Conservation (phyloP, 2,113 vertebrate genomes). For the Melanocharis versteri region DNA sequence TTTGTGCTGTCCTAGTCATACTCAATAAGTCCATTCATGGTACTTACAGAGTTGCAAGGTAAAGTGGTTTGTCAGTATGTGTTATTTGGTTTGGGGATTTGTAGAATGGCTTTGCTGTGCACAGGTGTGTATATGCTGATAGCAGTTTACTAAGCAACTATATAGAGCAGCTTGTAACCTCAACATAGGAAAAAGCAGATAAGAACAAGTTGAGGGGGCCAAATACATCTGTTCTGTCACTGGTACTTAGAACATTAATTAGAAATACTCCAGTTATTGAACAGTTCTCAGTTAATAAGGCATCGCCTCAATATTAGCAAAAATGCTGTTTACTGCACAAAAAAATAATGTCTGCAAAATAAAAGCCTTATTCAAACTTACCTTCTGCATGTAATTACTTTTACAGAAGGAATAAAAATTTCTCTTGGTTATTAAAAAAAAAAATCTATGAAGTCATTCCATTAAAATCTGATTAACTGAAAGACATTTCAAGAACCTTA, state of each 20-base stretch:
- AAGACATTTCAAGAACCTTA: not conserved
- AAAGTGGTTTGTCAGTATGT: not conserved
- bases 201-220: not conserved
- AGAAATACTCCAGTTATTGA: not conserved
- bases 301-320: not conserved
- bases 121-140: not conserved
- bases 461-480: not conserved
- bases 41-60: not conserved
- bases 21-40: not conserved
- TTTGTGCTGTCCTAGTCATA: not conserved
- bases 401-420: not conserved
- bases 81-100: not conserved
- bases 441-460: accelerated
- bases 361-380: not conserved
- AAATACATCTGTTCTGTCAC: not conserved
- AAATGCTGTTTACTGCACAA: not conserved
- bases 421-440: not conserved
- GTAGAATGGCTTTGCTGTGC: not conserved
- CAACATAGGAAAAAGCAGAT: not conserved
- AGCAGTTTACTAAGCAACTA: not conserved
- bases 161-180: not conserved
- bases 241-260: not conserved
- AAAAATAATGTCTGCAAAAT: not conserved
- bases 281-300: not conserved
- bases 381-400: not conserved